Evolutionary conservation across 2,888 invertebrate species (phyloP), one percentile per base, ranked within the genome.

Genomic region (Pegoplata infirma): DNA sequence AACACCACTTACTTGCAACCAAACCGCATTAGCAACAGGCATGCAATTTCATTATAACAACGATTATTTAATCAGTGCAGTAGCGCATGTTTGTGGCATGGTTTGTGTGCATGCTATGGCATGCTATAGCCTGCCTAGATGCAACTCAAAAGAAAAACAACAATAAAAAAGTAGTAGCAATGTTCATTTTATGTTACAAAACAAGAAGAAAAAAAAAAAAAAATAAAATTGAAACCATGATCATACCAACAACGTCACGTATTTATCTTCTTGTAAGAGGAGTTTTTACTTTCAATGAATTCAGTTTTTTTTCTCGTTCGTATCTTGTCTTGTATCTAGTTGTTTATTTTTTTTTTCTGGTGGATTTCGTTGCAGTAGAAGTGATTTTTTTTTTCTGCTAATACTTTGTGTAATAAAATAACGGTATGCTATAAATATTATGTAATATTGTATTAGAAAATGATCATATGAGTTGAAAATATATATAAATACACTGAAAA

Each of bases 401-500:
- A 55, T 56, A 19, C 58, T 81, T 79, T 66, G 76, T 76, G 77
- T 79, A 80, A 80, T 82, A 79, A 81, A 76, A 81, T 81, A 76
- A 81, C 71, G 61, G 61, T 67, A 56, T 67, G 61, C 21, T 55
- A 59, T 64, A 67, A 59, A 40, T 49, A 56, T 75, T 79, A 68
- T 61, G 56, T 72, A 79, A 79, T 75, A 75, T 58, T 67, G 49
- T 40, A 76, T 75, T 75, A 72, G 79, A 79, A 79, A 75, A 67
- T 67, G 56, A 71, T 72, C 71, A 71, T 79, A 47, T 53, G 63
- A 63, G 47, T 28, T 72, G 67, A 67, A 25, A 49, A n/a, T n/a
- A n/a, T n/a, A n/a, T n/a, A n/a, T n/a, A 7, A 21, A 12, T 71
- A 63, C 79, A 79, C 79, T 66, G 71, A 51, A 17, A 51, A 23